Percentiles rank a stretch among this genome's conserved stretches.
Evolutionary conservation across 92 coral and sea anemone species (phyloP).

Genomic region (Parazoanthus darwini): DNA sequence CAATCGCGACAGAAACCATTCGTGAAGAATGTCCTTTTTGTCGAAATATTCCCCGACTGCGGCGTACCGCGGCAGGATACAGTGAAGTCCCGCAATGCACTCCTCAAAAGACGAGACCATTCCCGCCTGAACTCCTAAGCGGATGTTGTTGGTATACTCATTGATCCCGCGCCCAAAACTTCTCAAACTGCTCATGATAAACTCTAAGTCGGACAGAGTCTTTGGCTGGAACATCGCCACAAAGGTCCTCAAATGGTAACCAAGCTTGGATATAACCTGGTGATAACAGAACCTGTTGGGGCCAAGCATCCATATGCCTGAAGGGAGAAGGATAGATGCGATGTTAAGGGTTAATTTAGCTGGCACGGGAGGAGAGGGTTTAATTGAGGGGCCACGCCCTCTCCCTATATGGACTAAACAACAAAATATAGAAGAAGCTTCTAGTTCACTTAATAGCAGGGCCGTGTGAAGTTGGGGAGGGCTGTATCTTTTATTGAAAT

Average conservation of each 20-base stretch:
- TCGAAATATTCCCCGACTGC: conserved; percentile 46
- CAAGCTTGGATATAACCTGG: conserved; percentile 58
- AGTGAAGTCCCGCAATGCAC: conserved; percentile 77
- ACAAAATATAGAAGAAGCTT: too few relatives aligned
- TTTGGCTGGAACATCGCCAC: conserved; percentile 44
- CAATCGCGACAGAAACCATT: conserved; percentile 42
- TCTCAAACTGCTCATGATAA: conserved; percentile 58
- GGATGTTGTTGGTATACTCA: conserved; percentile 64
- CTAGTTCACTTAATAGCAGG: too few relatives aligned
- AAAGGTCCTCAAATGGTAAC: conserved; percentile 48
- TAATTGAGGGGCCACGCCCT: too few relatives aligned
- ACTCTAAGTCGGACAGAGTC: conserved; percentile 64
- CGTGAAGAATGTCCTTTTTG: conserved; percentile 48
- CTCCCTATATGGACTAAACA: too few relatives aligned
- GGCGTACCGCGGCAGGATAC: conserved; percentile 51
- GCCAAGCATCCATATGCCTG: conserved; percentile 95
- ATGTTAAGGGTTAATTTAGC: not conserved
- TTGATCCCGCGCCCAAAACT: conserved; percentile 63
- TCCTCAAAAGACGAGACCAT: conserved; percentile 87
- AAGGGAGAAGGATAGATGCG: not conserved
- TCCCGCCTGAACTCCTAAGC: conserved; percentile 77
- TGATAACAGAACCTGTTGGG: conserved; percentile 89
- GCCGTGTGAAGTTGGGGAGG: too few relatives aligned
- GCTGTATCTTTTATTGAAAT: too few relatives aligned
- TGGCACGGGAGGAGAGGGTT: not conserved